Conservation (phyloP, 2,113 vertebrate genomes). For the Albula glossodonta region DNA sequence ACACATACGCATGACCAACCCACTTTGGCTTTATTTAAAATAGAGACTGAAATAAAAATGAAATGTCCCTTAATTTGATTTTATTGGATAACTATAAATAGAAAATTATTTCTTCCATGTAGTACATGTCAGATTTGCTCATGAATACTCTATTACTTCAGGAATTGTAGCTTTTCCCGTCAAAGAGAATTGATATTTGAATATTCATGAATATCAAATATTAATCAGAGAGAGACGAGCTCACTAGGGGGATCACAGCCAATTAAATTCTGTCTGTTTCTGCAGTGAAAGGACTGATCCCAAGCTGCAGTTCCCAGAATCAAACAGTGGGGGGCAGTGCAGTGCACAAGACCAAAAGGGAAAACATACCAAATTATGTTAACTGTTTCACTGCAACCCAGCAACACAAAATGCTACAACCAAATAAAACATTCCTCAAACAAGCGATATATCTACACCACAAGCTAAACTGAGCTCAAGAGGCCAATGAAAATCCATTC, state of each 20-base stretch:
- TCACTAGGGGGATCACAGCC: slow-evolving; percentile 6
- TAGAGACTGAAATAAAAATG: background rate
- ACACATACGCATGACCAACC: background rate
- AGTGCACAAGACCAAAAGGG: slow-evolving; percentile 40
- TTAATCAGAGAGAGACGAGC: background rate
- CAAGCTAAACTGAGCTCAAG: too few species aligned
- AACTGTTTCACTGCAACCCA: slow-evolving; percentile 37
- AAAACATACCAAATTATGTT: slow-evolving; percentile 31
- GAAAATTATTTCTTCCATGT: slow-evolving; percentile 25
- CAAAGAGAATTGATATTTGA: slow-evolving; percentile 13
- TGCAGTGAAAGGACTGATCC: background rate
- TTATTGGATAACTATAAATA: slow-evolving; percentile 26
- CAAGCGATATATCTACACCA: too few species aligned
- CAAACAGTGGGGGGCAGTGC: slow-evolving; percentile 49
- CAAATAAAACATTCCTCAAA: background rate
- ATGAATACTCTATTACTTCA: slow-evolving; percentile 28
- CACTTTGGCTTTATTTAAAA: background rate
- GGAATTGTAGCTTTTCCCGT: slow-evolving; percentile 29
- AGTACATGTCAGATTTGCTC: background rate
- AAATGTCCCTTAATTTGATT: slow-evolving; percentile 19
- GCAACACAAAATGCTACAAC: background rate
- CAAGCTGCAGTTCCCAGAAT: slow-evolving; percentile 22
- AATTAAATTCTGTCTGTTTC: slow-evolving; percentile 10
- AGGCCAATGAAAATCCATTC: too few species aligned
- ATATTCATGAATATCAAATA: slow-evolving; percentile 27